Percentiles rank a stretch among this genome's conserved stretches.
These are phyloP conservation scores for Taphrorychus bicolor DNA, from an alignment of 2,888 invertebrate genomes.

Conservation along the genomic window DNA sequence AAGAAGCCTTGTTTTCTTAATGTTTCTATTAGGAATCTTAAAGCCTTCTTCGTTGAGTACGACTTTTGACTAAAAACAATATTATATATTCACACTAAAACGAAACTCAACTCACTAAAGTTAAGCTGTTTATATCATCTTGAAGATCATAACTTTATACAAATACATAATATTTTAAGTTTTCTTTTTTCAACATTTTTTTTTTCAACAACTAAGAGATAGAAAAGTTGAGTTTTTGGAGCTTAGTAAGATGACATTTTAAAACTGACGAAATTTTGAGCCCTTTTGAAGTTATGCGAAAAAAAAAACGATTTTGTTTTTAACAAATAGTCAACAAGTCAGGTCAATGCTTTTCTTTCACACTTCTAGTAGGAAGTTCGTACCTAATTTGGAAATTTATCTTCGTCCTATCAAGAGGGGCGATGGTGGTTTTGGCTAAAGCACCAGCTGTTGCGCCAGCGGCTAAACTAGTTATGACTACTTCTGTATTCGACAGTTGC, in stretches of 20 bases:
- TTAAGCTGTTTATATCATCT: too few species aligned
- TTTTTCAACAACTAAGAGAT: too few species aligned
- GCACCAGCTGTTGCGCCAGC: constrained; percentile 96
- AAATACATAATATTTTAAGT: constrained; percentile 9
- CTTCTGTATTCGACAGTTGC: constrained; percentile 63
- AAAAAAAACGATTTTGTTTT: too few species aligned
- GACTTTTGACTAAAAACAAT: constrained; percentile 64
- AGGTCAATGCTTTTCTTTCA: too few species aligned
- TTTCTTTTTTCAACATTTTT: not conserved
- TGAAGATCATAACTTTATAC: too few species aligned
- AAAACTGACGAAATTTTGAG: too few species aligned
- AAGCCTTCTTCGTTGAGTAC: constrained; percentile 76
- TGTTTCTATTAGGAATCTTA: constrained; percentile 71
- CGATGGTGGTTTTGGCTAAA: constrained; percentile 93
- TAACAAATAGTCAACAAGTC: too few species aligned
- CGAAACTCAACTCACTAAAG: not conserved
- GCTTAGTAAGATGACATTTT: too few species aligned
- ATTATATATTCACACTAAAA: too few species aligned
- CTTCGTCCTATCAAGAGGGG: constrained; percentile 96
- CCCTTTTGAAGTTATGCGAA: too few species aligned
- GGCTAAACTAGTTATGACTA: constrained; percentile 81
- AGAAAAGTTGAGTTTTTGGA: too few species aligned
- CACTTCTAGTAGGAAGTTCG: too few species aligned
- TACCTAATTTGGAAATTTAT: constrained; percentile 95
- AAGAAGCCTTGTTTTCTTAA: constrained; percentile 79